Percentiles rank a stretch among this genome's conserved stretches.
phyloP scores from a whole-genome alignment of 2,888 invertebrate genomes.

The Frankliniella intonsa region DNA sequence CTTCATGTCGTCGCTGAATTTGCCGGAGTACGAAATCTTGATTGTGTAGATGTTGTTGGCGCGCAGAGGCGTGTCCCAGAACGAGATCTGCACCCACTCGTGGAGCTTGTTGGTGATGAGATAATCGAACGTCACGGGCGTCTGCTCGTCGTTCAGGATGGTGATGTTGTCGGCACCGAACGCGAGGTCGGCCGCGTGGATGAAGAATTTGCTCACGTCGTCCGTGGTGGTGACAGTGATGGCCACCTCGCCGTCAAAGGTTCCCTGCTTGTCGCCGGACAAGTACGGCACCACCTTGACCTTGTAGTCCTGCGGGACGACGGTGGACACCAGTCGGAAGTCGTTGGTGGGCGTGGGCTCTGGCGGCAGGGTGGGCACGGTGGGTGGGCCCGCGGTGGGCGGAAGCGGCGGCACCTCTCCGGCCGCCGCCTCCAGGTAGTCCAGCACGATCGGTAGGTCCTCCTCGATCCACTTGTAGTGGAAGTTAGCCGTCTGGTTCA shows the following conservation, averaged over 20 bases:
- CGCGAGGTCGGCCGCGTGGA: background rate
- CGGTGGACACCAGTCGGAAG: constrained; percentile 31
- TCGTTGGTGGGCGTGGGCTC: background rate
- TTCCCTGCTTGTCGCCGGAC: constrained; percentile 29
- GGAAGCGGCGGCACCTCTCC: background rate
- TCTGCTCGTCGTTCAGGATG: background rate
- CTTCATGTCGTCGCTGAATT: constrained; percentile 43
- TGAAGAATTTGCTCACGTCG: background rate
- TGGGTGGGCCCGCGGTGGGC: background rate
- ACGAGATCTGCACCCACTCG: constrained; percentile 37
- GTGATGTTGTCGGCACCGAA: background rate
- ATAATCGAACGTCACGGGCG: background rate
- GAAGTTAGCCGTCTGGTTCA: background rate
- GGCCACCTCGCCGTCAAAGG: constrained; percentile 32
- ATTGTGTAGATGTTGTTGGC: constrained; percentile 43
- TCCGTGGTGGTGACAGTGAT: background rate
- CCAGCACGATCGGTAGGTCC: background rate
- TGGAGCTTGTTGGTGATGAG: background rate
- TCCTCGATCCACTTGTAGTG: background rate
- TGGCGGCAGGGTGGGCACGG: background rate
- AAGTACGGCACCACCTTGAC: constrained; percentile 33
- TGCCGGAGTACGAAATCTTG: constrained; percentile 45
- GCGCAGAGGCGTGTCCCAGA: constrained; percentile 39
- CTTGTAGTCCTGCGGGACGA: constrained; percentile 32
- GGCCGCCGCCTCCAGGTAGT: background rate